These are phyloP conservation scores for Sanderia malayensis DNA, from an alignment of 30 jellyfish, hydroid and myxozoan species.

Conservation along the genomic window DNA sequence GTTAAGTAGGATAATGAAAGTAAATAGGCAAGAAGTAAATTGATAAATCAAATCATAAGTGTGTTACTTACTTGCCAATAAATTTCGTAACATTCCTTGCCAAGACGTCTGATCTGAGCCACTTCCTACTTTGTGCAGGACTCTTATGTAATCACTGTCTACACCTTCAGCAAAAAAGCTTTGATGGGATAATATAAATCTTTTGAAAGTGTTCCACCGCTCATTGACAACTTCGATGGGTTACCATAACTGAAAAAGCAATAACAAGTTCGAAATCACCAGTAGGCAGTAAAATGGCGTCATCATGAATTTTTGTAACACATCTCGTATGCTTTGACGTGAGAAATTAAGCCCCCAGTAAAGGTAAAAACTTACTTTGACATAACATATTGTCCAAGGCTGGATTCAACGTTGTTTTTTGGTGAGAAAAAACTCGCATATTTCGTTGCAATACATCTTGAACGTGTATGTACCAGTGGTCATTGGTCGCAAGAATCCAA, in stretches of 20 bases:
- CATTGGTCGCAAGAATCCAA: conserved; percentile 34
- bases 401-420: conserved; percentile 29
- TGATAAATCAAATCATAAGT: too few relatives aligned
- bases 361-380: too few relatives aligned
- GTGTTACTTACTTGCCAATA: conserved; percentile 12
- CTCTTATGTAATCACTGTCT: conserved; percentile 27
- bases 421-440: conserved; percentile 27
- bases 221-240: background rate
- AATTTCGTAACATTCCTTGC: conserved; percentile 35
- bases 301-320: too few relatives aligned
- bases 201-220: conserved; percentile 19
- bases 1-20: too few relatives aligned
- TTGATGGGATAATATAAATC: conserved; percentile 26
- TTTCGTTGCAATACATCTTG: conserved; percentile 40
- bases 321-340: too few relatives aligned
- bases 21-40: too few relatives aligned
- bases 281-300: background rate
- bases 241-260: background rate
- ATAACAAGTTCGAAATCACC: too few relatives aligned
- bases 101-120: conserved; percentile 17
- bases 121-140: conserved; percentile 13
- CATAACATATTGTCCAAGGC: conserved; percentile 21
- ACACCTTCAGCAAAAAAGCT: conserved; percentile 25
- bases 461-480: conserved; percentile 11
- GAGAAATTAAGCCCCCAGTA: too few relatives aligned